Base-by-base conservation (phyloP, 2,113 vertebrate species). In the Brachionichthys hirsutus region DNA sequence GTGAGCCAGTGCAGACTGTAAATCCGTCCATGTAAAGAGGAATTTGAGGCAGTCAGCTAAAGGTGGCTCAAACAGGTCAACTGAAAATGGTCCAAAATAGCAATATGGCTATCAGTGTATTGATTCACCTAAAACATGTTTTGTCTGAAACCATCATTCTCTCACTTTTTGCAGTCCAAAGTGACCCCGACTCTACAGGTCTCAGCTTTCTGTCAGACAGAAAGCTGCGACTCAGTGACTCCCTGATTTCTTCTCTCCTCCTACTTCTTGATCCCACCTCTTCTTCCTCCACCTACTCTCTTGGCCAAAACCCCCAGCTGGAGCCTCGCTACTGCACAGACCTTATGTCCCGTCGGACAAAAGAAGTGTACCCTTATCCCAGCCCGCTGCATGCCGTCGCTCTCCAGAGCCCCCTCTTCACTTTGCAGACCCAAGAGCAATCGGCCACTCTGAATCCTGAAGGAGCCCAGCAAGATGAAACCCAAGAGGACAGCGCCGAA, bases 331-430 rank as follows among this genome's bases (percentile, higher is more conserved):
- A 87, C 76, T 91, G 90, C 56, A 89, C 87, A 0, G 91, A 94
- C 78, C 75, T 94, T 19, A 87, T 93, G 19, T 94, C 92, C 24
- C 85, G 90, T 19, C 84, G 90, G 69, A 92, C 90, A 70, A 92
- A 91, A 67, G 92, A 94, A 62, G 86, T 93, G 40, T 94, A 94
- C 63, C 73, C 88, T 6, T 94, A 91, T 66, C 93, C 93, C n/a
- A 94, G 93, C 69, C 93, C 93, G 0, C 78, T 94, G 55, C 93
- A 94, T 17, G 93, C 92, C 0, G 91, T 94, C 10, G 93, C 92
- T 18, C 87, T 94, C 40, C 93, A 94, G 69, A 94, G 93, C 58
- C 92, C 93, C 22, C 83, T 93, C 22, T 94, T 93, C 80, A 92
- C 87, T 36, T 81, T 79, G 3, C 83, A 78, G 50, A 77, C 43